Base-by-base conservation (phyloP, 2,797 vertebrate species). In the Babyrousa celebensis region DNA sequence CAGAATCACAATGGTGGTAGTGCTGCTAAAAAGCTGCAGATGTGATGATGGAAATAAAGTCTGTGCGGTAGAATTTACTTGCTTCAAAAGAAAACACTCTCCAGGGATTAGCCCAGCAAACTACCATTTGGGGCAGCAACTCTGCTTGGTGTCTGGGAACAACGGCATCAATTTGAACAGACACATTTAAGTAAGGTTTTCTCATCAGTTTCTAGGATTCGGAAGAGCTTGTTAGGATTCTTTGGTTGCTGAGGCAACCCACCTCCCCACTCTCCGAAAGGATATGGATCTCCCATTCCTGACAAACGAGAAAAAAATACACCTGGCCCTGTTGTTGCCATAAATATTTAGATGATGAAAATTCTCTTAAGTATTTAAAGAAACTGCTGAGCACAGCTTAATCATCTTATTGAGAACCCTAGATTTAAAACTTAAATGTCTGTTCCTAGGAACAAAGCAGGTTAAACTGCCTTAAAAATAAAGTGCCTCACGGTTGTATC, bases 401-500 rank as follows among this genome's bases (percentile, higher is more conserved):
- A 97, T 97, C 93, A 94, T 97, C 70, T 93, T 97, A 96, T 95
- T 95, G 93, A 96, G 87, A 97, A 80, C 70, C 27, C 58, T 90
- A 90, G 86, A 95, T 95, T 97, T 97, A 98, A 97, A 97, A 96
- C 65, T 91, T 80, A 79, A 97, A 90, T 96, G 65, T 95, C 95
- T 96, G 65, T 96, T 96, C 77, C 94, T 95, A 86, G 77, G 63
- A 96, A 60, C 88, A 84, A 95, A 95, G 74, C 80, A 96, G 52
- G 94, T 96, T 97, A 97, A 97, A 95, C 89, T 97, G 96, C 74
- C 95, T 97, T 97, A 97, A 98, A 97, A 96, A 95, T 96, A 96
- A 97, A 97, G 91, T 96, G 87, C 65, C 89, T 97, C 91, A 93
- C 93, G 93, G 85, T 95, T 95, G 96, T 91, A 63, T 95, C 85